phyloP scores from a whole-genome alignment of 2,113 vertebrate genomes.

The pig (Sus scrofa) region T2T-Sscrofa CM000818.6:128769501-128770000 shows the following conservation, averaged over 20 bases:
- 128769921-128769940: background rate
- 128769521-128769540: rapidly evolving
- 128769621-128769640: rapidly evolving
- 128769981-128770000: background rate
- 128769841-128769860: background rate
- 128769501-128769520: background rate
- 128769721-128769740: background rate
- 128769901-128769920: background rate
- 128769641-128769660: rapidly evolving
- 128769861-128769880: background rate
- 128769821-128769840: background rate
- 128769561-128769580: background rate
- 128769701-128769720: rapidly evolving
- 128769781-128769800: background rate
- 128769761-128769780: no score
- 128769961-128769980: background rate
- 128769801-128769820: background rate
- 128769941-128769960: background rate
- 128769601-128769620: rapidly evolving
- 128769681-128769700: no score
- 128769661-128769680: rapidly evolving
- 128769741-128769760: background rate
- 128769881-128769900: background rate
- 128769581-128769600: rapidly evolving
- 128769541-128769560: background rate